Base-by-base conservation (phyloP, 1,140 invertebrate species). In the Tenebrio molitor region DNA sequence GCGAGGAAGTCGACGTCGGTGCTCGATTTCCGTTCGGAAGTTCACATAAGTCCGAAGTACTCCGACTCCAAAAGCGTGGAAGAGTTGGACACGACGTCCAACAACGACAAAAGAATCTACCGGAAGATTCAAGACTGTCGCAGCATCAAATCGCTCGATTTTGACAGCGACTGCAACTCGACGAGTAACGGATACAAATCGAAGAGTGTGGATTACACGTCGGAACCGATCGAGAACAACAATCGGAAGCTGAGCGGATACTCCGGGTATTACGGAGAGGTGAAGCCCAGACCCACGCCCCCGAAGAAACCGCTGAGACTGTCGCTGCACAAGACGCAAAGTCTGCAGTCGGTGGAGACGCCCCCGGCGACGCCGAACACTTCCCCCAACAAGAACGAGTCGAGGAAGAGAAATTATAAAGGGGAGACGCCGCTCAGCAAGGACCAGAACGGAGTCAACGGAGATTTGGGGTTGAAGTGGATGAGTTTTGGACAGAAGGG, bases 301-400 rank as follows among this genome's bases (percentile, higher is more conserved):
- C 94, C 94, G 12, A 91, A 93, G 77, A 96, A 96, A 80, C 94
- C 94, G 0, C 78, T 95, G 0, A 84, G 94, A 2, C 81, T 96
- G 1, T 95, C 93, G 0, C 82, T 96, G 0, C 93, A 95, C 79
- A 88, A 93, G 74, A 92, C 93, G 0, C 87, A 90, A 6, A 95
- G 93, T 83, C 86, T 94, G 14, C 93, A 95, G 76, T 93, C 92
- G 0, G 88, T 94, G 0, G 90, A 88, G 70, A 85, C 84, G 19
- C 83, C 84, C 1, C 78, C 83, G 10, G 29, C 79, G 1, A 67
- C 77, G 1, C 67, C 69, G 14, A 81, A 83, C 14, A 78, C 81
- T 1, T 25, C 80, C 33, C 78, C 80, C 71, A 78, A 63, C 21
- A 74, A 79, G 15, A 69, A 72, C 2, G 79, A 79, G 64, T 77